Evolutionary conservation across 2,888 invertebrate species (phyloP).

Genomic region (Adela reaumurella): DNA sequence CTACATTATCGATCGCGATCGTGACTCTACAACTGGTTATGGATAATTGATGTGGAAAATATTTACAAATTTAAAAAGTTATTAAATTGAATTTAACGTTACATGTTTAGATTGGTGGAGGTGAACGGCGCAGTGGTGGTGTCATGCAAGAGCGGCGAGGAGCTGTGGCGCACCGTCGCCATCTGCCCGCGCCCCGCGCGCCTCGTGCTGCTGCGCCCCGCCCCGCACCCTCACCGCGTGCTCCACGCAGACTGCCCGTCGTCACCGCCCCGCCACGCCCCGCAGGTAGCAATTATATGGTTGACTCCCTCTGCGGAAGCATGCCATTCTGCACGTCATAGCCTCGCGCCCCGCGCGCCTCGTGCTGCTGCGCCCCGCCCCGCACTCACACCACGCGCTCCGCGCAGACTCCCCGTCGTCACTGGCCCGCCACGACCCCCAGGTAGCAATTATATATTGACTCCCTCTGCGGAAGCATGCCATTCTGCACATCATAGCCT

Average conservation of each 20-base stretch:
- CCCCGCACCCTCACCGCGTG: constrained; percentile 17
- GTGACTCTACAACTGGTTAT: no score
- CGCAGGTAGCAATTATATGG: constrained; percentile 37
- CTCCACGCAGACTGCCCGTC: constrained; percentile 34
- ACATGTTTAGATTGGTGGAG: constrained; percentile 63
- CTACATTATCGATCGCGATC: no score
- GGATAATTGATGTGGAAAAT: no score
- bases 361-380: constrained; percentile 49
- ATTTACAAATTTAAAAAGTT: no score
- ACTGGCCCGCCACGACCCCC: no score
- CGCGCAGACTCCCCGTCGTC: no score
- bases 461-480: no score
- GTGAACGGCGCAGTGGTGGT: constrained; percentile 75
- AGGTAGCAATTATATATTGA: no score
- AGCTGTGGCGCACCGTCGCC: constrained; percentile 63
- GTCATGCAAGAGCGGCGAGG: constrained; percentile 66
- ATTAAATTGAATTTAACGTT: no score
- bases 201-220: constrained; percentile 55
- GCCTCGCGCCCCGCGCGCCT: constrained; percentile 62
- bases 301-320: not conserved
- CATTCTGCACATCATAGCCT: constrained; percentile 55
- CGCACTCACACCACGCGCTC: constrained; percentile 19
- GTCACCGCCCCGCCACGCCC: constrained; percentile 21
- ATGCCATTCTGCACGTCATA: no score
- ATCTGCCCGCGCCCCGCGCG: constrained; percentile 61